Conservation (phyloP, 2,888 invertebrate genomes). For the Smittia aterrima region DNA sequence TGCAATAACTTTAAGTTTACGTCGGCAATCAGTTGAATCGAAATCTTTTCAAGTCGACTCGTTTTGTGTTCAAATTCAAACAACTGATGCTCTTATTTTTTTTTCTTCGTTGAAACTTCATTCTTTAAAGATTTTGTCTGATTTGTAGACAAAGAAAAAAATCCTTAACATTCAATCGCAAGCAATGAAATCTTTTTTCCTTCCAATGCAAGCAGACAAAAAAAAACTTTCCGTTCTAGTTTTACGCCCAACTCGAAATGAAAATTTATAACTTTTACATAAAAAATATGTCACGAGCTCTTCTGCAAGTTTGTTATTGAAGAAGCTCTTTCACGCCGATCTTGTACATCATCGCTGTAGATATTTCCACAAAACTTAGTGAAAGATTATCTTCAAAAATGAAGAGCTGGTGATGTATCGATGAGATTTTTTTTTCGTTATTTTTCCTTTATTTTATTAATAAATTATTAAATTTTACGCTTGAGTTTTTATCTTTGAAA, state of each 20-base stretch:
- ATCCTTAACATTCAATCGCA: too few species aligned
- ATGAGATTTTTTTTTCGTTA: neutral
- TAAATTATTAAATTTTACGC: neutral
- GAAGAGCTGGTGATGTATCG: neutral
- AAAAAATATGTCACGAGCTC: neutral
- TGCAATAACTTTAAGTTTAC: too few species aligned
- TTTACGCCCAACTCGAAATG: neutral
- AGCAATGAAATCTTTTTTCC: neutral
- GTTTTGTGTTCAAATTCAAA: neutral
- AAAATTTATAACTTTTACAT: neutral
- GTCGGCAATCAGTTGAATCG: too few species aligned
- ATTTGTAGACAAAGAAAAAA: too few species aligned
- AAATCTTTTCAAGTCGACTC: too few species aligned
- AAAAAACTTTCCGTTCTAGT: constrained; percentile 2
- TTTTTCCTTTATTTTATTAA: neutral
- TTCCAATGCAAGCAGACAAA: neutral
- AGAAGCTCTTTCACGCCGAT: neutral
- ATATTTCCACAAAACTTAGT: neutral
- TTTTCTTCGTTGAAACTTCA: too few species aligned
- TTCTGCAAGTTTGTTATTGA: neutral
- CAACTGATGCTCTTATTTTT: neutral
- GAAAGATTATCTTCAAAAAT: neutral
- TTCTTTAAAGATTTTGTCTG: too few species aligned
- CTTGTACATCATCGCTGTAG: neutral
- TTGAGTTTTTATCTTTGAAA: neutral